Evolutionary conservation across 2,888 invertebrate genomes (phyloP).

Genomic region (Drosophila cognata): DNA sequence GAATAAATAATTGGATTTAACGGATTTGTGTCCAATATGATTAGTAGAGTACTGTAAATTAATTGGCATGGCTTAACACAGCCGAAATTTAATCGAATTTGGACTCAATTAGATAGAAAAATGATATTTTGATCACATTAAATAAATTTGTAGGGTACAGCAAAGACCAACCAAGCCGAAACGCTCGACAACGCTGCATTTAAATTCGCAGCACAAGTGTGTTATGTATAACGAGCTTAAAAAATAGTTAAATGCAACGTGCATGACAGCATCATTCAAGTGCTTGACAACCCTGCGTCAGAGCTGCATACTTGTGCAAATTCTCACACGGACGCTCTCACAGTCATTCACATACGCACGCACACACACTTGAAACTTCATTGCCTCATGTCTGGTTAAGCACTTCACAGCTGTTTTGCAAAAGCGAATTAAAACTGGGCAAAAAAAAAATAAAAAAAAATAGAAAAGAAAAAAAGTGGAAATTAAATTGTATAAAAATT

Average conservation of each 20-base stretch:
- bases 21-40: not conserved
- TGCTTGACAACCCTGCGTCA: constrained; percentile 36
- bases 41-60: not conserved
- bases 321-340: constrained; percentile 9
- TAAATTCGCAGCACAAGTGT: constrained; percentile 8
- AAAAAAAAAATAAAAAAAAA: not conserved
- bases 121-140: not conserved
- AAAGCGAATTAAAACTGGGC: constrained; percentile 48
- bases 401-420: constrained; percentile 61
- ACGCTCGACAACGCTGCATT: not conserved
- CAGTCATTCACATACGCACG: constrained; percentile 1
- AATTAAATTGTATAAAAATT: constrained; percentile 12
- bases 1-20: not conserved
- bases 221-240: constrained; percentile 3
- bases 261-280: constrained; percentile 45
- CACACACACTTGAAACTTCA: constrained; percentile 54
- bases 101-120: not conserved
- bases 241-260: constrained; percentile 32
- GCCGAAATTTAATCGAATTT: not conserved
- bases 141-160: constrained; percentile 3
- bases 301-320: constrained; percentile 3
- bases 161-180: not conserved
- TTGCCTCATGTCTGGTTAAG: constrained; percentile 55
- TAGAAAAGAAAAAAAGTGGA: not conserved
- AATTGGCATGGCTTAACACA: not conserved